Base-by-base conservation (phyloP, 2,888 invertebrate species). In the Erynnis tages region DNA sequence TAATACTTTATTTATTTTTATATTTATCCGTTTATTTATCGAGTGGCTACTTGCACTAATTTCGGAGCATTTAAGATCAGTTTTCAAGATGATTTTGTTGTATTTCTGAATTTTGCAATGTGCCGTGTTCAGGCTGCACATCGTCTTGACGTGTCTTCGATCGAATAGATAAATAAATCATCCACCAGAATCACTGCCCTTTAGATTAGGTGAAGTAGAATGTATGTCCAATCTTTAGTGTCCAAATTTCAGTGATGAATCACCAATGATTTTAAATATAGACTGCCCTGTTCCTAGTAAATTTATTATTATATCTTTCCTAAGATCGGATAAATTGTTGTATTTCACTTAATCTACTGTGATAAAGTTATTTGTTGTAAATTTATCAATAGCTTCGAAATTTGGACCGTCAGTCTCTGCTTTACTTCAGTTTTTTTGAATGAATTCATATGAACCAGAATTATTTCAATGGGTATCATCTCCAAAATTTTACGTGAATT, bases 191-290 rank as follows among this genome's bases (percentile, higher is more conserved):
- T 63, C 60, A 58, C 57, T 55, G 53, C 55, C 62, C 82, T 83
- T 79, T 86, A 77, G 83, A 87, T 89, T 86, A 80, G 65, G 71
- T 75, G 85, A 86, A 83, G 65, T 68, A 67, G 71, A 82, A 72
- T 63, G 56, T 55, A 56, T 48, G 54, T 58, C 53, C 66, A 60
- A 66, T 71, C 69, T 68, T 59, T 73, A 75, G 73, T 71, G 69
- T 79, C 74, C 69, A 82, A 87, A 85, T 79, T 86, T 83, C 85
- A 85, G 86, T 88, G 86, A 87, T 87, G 71, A 63, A 71, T 82
- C 86, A 82, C 86, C 87, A 86, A 88, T 87, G 87, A 87, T 82
- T 79, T 80, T 78, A 76, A 76, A 53, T 80, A 79, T 84, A 84
- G 76, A 78, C 77, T 79, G 70, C 69, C 66, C 73, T 79, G 88